A percentile compares a stretch with the other conserved stretches of the same genome.
Conservation (phyloP, 2,888 invertebrate genomes). For the Ditula angustiorana region DNA sequence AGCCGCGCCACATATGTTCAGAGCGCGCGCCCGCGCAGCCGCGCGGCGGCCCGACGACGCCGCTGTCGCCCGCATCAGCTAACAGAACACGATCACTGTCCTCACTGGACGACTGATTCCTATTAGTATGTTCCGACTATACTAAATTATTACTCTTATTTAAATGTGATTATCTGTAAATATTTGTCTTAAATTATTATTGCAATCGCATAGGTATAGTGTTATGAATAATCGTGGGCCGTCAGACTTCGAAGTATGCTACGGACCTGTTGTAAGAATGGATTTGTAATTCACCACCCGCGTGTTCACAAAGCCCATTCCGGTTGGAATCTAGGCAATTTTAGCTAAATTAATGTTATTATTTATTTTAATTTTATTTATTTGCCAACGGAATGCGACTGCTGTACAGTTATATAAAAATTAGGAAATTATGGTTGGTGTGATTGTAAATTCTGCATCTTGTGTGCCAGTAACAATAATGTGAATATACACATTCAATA, state of each 20-base stretch:
- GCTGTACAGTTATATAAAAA: conserved; percentile 77
- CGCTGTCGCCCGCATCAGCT: conserved; percentile 55
- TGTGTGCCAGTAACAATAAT: conserved; percentile 30
- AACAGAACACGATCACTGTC: conserved; percentile 60
- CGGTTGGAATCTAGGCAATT: conserved; percentile 83
- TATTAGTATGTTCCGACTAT: conserved; percentile 80
- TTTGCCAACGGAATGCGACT: conserved; percentile 84
- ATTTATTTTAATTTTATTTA: conserved; percentile 79
- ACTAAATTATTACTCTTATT: conserved; percentile 81
- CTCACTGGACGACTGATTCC: conserved; percentile 82
- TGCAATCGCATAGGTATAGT: conserved; percentile 79
- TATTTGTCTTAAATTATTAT: conserved; percentile 81
- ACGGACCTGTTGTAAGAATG: conserved; percentile 74
- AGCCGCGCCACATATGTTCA: conserved; percentile 54
- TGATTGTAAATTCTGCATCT: conserved; percentile 53
- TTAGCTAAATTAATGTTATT: conserved; percentile 82
- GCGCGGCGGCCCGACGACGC: conserved; percentile 43
- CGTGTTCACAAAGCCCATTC: conserved; percentile 84
- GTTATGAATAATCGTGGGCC: conserved; percentile 66
- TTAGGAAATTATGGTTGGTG: conserved; percentile 70
- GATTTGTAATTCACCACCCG: conserved; percentile 83
- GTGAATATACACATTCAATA: conserved; percentile 19
- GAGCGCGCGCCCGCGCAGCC: conserved; percentile 46
- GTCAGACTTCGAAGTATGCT: conserved; percentile 59
- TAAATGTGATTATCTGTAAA: conserved; percentile 80